Evolutionary conservation across 1,140 invertebrate genomes (phyloP).

Genomic region (Diachasmimorpha longicaudata): DNA sequence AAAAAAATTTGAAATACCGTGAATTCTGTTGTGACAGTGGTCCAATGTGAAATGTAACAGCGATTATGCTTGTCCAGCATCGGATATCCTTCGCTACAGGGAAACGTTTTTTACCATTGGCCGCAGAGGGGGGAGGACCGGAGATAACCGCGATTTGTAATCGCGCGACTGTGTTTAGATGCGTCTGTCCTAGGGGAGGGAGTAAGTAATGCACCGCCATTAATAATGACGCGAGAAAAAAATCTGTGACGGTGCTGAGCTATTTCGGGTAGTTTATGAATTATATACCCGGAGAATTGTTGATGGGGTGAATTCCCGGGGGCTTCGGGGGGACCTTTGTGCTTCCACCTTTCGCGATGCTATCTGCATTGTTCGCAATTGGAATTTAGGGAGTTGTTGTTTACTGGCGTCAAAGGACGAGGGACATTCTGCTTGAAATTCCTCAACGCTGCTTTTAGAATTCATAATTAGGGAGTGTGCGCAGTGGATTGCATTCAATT

Average conservation of each 20-base stretch:
- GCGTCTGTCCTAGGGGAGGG: not conserved
- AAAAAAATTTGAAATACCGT: not conserved
- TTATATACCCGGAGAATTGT: not conserved
- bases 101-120: not conserved
- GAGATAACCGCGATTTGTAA: no score
- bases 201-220: not conserved
- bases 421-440: not conserved
- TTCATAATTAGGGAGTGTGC: not conserved
- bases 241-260: not conserved
- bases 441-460: not conserved
- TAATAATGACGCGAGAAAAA: not conserved
- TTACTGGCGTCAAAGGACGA: not conserved
- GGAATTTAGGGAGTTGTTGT: not conserved
- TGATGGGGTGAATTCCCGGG: not conserved
- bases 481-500: not conserved
- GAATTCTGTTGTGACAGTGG: not conserved
- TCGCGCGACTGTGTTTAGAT: not conserved
- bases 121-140: no score
- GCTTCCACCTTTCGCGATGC: not conserved
- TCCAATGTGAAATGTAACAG: constrained; percentile 4
- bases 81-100: constrained; percentile 11
- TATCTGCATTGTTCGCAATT: not conserved
- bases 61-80: constrained; percentile 26
- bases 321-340: not conserved
- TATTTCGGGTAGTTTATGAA: not conserved